Evolutionary conservation across 2,888 invertebrate species (phyloP), one percentile per base, ranked within the genome.

Genomic region (Phyllotreta cruciferae): DNA sequence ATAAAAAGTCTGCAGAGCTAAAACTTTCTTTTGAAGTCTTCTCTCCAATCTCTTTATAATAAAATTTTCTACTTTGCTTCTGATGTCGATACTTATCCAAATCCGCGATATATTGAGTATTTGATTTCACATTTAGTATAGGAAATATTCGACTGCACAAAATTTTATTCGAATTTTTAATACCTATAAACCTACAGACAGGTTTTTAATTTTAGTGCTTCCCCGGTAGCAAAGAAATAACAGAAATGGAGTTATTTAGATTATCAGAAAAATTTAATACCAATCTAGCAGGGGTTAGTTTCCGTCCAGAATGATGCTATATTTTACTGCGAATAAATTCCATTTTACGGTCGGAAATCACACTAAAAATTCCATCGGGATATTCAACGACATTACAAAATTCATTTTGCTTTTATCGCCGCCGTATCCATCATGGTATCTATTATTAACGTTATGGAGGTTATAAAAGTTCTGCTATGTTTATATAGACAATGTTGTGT

Each of bases 211-310:
- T 24, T 24, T 24, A 24, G 24, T 24, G 24, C 24, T 24, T 11
- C 52, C 52, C 52, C 10, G n/a, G 52, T 52, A 52, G 9, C 34
- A 41, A 41, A 41, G 24, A 3, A 38, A 24, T 24, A 54, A 64
- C 61, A 61, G 56, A 11, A 62, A 37, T 47, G 57, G 52, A 64
- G 66, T 61, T 67, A 64, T 69, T 70, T 67, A 65, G 62, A 68
- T 67, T 71, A 65, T 57, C 58, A 58, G 60, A 64, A 67, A 67
- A 69, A 68, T 71, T 71, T 69, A 71, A 71, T 69, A 66, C 64
- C 66, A 53, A 65, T 65, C 61, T 61, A 45, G 61, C 44, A 49
- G 56, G 56, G 63, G 63, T 56, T 61, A 56, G 58, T 50, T 53
- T 67, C 55, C 57, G 57, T 36, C 61, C 61, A 61, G 34, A 41